phyloP scores from a whole-genome alignment of 2,113 vertebrate genomes.

The Psettodes erumei region DNA sequence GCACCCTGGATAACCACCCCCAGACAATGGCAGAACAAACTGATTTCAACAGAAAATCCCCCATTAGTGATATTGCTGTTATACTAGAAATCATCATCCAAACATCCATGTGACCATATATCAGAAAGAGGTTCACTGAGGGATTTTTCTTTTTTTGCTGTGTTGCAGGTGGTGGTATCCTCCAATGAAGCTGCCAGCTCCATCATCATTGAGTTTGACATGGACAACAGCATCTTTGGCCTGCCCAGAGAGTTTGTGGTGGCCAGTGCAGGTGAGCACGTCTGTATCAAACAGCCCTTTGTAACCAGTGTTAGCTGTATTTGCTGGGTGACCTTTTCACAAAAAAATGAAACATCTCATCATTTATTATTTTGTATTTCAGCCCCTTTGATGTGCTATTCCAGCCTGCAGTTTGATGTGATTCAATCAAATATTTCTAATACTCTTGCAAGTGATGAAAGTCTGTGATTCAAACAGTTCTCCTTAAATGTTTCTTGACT shows the following conservation, averaged over 20 bases:
- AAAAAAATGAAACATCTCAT: not conserved
- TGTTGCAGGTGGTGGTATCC: slow-evolving; percentile 88
- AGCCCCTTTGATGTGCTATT: not conserved
- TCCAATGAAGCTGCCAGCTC: slow-evolving; percentile 86
- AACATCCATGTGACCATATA: not conserved
- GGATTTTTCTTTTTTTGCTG: not conserved
- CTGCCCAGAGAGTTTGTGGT: slow-evolving; percentile 94
- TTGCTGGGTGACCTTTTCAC: not conserved
- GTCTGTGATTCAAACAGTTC: not conserved
- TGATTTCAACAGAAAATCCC: not conserved
- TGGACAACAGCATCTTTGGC: slow-evolving; percentile 94
- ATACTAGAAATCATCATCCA: not conserved
- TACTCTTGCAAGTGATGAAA: not conserved
- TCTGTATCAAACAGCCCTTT: not conserved
- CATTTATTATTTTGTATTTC: not conserved
- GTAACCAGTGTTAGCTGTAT: not conserved
- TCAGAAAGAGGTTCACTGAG: not conserved
- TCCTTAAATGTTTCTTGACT: not conserved
- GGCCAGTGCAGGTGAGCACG: slow-evolving; percentile 91
- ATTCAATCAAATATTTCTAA: not conserved
- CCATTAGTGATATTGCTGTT: not conserved
- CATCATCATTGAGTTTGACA: slow-evolving; percentile 91
- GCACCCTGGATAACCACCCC: too few species aligned
- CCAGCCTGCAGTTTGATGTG: not conserved
- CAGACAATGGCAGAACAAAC: not conserved